Percentiles rank a stretch among this genome's conserved stretches.
These are phyloP conservation scores for Akabosia matsudoensis DNA, from an alignment of 1,140 invertebrate species.

Conservation along the genomic window DNA sequence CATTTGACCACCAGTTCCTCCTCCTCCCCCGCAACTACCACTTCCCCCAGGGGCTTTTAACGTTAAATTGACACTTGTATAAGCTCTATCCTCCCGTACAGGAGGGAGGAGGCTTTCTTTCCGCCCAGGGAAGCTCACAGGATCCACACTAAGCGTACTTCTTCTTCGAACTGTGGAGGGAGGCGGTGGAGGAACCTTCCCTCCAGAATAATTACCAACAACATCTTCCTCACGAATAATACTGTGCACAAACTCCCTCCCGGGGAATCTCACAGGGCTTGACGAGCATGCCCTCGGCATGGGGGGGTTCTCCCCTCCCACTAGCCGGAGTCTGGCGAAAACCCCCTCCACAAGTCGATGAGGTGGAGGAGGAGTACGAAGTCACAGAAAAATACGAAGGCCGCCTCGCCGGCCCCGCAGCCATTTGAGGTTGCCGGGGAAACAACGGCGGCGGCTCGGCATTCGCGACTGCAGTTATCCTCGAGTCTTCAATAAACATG, in stretches of 20 bases:
- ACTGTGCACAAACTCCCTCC: neutral
- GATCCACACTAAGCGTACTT: slow-evolving; percentile 28
- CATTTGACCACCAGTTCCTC: neutral
- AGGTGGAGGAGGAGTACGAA: neutral
- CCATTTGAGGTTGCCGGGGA: slow-evolving; percentile 6
- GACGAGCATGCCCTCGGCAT: neutral
- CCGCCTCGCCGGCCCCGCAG: neutral
- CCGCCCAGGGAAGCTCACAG: slow-evolving; percentile 28
- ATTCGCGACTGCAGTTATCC: slow-evolving; percentile 36
- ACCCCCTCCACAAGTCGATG: neutral
- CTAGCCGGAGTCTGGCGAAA: too few relatives aligned
- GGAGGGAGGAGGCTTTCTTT: slow-evolving; percentile 19
- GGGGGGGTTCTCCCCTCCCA: too few relatives aligned
- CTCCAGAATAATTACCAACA: neutral
- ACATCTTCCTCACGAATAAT: neutral
- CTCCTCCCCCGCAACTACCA: neutral
- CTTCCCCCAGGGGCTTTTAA: slow-evolving; percentile 27
- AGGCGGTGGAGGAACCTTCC: neutral
- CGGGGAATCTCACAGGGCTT: neutral
- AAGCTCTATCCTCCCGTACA: slow-evolving; percentile 26
- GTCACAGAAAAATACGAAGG: slow-evolving; percentile 8
- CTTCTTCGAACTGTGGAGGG: neutral
- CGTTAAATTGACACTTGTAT: slow-evolving; percentile 35
- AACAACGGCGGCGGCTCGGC: slow-evolving; percentile 15
- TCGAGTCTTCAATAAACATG: slow-evolving; percentile 42